Conservation (phyloP, 2,888 invertebrate genomes). For the Drosophila differens region DNA sequence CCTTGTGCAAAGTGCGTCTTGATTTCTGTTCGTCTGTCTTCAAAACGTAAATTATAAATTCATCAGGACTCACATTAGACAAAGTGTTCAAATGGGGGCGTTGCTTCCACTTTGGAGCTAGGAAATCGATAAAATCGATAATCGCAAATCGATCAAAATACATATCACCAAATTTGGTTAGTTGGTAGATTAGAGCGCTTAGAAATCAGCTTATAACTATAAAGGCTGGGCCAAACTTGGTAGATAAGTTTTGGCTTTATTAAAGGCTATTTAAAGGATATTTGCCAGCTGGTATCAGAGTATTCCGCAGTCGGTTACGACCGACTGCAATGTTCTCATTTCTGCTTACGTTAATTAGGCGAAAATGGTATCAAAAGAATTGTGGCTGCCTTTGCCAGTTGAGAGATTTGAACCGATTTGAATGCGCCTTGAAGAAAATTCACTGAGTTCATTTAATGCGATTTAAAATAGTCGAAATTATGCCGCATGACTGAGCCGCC, state of each 20-base stretch:
- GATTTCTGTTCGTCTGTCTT: not conserved
- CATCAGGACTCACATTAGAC: not conserved
- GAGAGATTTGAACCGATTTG: not conserved
- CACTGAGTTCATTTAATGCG: conserved; percentile 12
- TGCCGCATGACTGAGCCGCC: conserved; percentile 5
- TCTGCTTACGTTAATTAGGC: not conserved
- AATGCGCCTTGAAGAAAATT: conserved; percentile 20
- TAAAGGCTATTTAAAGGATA: no score
- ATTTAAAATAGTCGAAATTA: conserved; percentile 11
- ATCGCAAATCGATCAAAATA: not conserved
- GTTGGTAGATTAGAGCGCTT: no score
- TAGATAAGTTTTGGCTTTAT: not conserved
- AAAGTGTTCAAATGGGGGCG: not conserved
- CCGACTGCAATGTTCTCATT: not conserved
- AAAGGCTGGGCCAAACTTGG: no score
- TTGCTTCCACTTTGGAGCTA: not conserved
- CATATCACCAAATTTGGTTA: no score
- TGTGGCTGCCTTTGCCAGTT: conserved; percentile 16
- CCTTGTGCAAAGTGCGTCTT: not conserved
- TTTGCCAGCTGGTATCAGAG: not conserved
- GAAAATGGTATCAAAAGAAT: not conserved
- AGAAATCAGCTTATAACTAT: no score
- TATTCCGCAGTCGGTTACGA: not conserved
- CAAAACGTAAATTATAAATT: not conserved
- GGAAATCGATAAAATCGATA: not conserved